Evolutionary conservation across 1,140 invertebrate genomes (phyloP).

Genomic region (Artemia franciscana): DNA sequence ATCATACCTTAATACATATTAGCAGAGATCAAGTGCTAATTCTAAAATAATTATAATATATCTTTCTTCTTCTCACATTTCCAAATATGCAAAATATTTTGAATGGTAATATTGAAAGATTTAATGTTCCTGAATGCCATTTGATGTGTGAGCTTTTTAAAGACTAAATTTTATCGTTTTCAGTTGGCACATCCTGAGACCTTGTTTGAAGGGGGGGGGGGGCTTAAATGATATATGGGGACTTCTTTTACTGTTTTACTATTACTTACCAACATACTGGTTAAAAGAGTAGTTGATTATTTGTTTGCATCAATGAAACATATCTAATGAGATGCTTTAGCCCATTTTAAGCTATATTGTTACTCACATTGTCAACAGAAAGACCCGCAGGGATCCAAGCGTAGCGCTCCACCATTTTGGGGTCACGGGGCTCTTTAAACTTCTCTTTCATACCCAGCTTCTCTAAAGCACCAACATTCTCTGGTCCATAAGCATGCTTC

Average conservation of each 20-base stretch:
- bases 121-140: too few species aligned
- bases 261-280: background rate
- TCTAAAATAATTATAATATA: too few species aligned
- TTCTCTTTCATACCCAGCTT: slow-evolving; percentile 31
- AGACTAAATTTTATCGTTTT: too few species aligned
- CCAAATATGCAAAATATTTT: too few species aligned
- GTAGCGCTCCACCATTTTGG: slow-evolving; percentile 28
- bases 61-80: too few species aligned
- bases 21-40: too few species aligned
- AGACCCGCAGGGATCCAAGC: slow-evolving; percentile 62
- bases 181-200: background rate
- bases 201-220: background rate
- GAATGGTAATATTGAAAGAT: too few species aligned
- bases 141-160: too few species aligned
- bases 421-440: background rate
- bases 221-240: background rate
- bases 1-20: too few species aligned
- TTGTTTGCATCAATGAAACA: background rate
- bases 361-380: slow-evolving; percentile 28
- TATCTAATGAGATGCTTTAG: background rate
- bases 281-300: background rate
- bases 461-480: slow-evolving; percentile 53
- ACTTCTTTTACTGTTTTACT: background rate
- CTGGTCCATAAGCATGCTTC: slow-evolving; percentile 61
- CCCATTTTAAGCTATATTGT: background rate